phyloP scores from a whole-genome alignment of 2,888 invertebrate species.

The Kuschelorhynchus macadamiae region DNA sequence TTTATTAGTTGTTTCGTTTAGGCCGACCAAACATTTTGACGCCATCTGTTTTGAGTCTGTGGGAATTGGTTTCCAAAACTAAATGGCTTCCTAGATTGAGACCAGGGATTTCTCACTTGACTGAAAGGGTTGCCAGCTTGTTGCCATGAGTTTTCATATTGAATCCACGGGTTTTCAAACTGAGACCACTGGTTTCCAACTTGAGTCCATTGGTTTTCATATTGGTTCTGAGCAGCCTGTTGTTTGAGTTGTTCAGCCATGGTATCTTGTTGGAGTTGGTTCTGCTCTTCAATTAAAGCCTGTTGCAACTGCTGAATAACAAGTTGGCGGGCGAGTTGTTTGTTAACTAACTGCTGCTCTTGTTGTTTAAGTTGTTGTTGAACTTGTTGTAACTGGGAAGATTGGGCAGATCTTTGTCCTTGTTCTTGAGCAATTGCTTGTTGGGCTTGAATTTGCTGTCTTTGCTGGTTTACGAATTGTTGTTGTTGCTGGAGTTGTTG shows the following conservation, averaged over 20 bases:
- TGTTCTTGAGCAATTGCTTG: conserved; percentile 10
- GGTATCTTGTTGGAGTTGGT: conserved; percentile 30
- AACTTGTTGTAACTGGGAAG: conserved; percentile 14
- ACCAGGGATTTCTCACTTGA: no score
- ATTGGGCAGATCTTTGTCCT: background rate
- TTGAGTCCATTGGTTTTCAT: background rate
- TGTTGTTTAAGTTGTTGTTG: conserved; percentile 19
- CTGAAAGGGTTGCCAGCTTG: no score
- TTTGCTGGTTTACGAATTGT: conserved; percentile 24
- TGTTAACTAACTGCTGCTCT: conserved; percentile 14
- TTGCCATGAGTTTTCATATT: no score
- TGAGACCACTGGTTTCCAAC: background rate
- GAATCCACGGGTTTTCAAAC: background rate
- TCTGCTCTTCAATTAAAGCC: conserved; percentile 24
- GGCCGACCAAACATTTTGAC: conserved; percentile 5
- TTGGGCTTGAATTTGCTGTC: conserved; percentile 24
- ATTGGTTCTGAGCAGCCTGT: background rate
- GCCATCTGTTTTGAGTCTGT: background rate
- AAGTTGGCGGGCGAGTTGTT: conserved; percentile 29
- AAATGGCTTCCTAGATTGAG: no score
- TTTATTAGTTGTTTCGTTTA: background rate
- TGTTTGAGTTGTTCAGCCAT: conserved; percentile 7
- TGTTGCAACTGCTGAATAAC: conserved; percentile 30
- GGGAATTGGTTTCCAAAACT: no score
- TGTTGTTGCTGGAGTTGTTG: conserved; percentile 29